Conservation (phyloP, 2,797 vertebrate genomes). For the Xiphophorus birchmanni region DNA sequence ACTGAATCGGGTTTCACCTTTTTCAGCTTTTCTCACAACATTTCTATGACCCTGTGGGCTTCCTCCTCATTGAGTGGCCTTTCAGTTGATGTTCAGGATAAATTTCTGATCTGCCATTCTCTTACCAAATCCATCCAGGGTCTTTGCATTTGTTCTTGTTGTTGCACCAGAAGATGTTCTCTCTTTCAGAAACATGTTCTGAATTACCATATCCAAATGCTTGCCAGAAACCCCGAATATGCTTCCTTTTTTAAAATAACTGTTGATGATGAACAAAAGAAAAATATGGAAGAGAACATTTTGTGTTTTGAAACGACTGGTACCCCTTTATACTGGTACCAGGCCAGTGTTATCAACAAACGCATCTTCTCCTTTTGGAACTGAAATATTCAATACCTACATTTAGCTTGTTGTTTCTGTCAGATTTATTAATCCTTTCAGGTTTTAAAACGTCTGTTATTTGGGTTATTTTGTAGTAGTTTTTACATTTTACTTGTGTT, state of each 20-base stretch:
- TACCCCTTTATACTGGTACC: neutral
- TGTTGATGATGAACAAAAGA: neutral
- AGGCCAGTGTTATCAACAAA: neutral
- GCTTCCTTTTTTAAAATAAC: neutral
- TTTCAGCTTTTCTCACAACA: neutral
- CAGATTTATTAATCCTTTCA: neutral
- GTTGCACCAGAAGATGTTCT: neutral
- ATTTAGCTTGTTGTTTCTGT: neutral
- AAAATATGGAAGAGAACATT: neutral
- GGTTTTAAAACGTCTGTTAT: neutral
- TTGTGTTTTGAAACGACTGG: neutral
- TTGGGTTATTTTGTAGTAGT: neutral
- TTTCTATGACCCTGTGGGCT: neutral
- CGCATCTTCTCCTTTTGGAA: neutral
- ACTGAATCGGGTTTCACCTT: neutral
- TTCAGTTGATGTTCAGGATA: neutral
- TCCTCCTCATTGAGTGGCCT: neutral
- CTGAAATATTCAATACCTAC: neutral
- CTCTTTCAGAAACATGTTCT: neutral
- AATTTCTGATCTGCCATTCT: neutral
- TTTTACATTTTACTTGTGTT: neutral
- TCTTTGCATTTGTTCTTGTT: neutral
- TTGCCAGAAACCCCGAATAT: neutral
- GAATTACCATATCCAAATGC: neutral
- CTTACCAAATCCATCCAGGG: neutral